phyloP scores from a whole-genome alignment of 1,140 invertebrate genomes.

The Leptonema lineaticorne region DNA sequence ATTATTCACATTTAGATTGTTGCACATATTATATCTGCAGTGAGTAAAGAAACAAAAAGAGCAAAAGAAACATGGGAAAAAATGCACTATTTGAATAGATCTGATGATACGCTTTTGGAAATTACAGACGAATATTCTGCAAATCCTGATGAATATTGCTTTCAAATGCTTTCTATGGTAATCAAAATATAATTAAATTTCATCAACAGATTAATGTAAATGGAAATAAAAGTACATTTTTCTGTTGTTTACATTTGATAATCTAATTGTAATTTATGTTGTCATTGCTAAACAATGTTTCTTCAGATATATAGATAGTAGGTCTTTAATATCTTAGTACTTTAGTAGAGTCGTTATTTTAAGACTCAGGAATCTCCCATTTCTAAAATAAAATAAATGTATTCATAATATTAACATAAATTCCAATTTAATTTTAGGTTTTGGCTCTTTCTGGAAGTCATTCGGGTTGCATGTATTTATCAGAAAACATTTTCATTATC shows the following conservation, averaged over 20 bases:
- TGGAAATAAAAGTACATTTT: background rate
- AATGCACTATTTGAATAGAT: conserved; percentile 40
- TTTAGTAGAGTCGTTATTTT: too few species aligned
- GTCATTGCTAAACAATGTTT: too few species aligned
- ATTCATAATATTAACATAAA: too few species aligned
- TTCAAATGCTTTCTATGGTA: conserved; percentile 95
- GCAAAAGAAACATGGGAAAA: conserved; percentile 89
- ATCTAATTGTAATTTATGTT: background rate
- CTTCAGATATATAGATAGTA: background rate
- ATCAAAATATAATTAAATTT: background rate
- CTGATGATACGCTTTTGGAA: conserved; percentile 44
- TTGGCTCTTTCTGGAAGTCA: conserved; percentile 90
- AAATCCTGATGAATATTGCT: conserved; percentile 84
- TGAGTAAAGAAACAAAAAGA: conserved; percentile 80
- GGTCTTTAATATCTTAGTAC: too few species aligned
- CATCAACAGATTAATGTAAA: background rate
- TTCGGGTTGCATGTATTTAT: conserved; percentile 86
- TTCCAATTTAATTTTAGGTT: conserved; percentile 51
- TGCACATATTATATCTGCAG: conserved; percentile 90
- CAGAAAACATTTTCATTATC: conserved; percentile 82
- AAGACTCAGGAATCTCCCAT: too few species aligned
- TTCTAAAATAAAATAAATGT: too few species aligned
- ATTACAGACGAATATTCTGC: conserved; percentile 52
- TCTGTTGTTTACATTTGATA: background rate
- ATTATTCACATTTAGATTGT: conserved; percentile 65